phyloP scores from a whole-genome alignment of 2,888 invertebrate genomes.

The Drosophila parthenogenetica region DNA sequence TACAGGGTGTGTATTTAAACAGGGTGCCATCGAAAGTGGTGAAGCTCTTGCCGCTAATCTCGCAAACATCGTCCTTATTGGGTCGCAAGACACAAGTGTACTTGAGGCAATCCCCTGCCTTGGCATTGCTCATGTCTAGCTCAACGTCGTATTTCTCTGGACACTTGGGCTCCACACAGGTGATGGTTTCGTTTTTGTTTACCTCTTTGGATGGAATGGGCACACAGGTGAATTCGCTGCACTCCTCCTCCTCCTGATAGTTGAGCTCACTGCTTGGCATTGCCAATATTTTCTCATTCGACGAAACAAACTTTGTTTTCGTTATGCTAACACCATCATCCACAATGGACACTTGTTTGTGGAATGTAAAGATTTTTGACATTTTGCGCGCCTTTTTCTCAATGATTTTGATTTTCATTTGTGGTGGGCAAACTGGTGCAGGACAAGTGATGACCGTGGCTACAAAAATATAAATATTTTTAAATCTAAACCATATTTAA shows the following conservation, averaged over 20 bases:
- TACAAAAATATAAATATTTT: conserved; percentile 2
- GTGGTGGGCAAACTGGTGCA: conserved; percentile 85
- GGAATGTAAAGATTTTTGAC: conserved; percentile 85
- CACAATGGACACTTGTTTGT: conserved; percentile 77
- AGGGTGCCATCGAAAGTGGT: conserved; percentile 92
- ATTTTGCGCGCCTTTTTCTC: conserved; percentile 82
- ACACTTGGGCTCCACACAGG: conserved; percentile 85
- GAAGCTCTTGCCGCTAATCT: conserved; percentile 90
- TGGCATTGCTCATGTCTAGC: conserved; percentile 84
- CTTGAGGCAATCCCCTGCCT: conserved; percentile 86
- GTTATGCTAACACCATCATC: conserved; percentile 78
- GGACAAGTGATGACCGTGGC: conserved; percentile 84
- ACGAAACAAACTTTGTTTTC: conserved; percentile 76
- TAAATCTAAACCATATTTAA: not conserved
- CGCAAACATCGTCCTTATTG: conserved; percentile 87
- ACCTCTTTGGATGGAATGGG: conserved; percentile 75
- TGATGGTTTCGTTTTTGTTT: conserved; percentile 72
- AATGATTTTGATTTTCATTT: conserved; percentile 85
- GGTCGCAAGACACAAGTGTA: conserved; percentile 89
- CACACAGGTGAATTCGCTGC: conserved; percentile 83
- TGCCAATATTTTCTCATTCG: conserved; percentile 74
- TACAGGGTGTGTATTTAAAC: conserved; percentile 92
- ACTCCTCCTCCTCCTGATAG: conserved; percentile 74
- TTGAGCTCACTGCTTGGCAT: conserved; percentile 70
- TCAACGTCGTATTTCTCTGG: conserved; percentile 87